Evolutionary conservation across 2,888 invertebrate species (phyloP).

Genomic region (Oscheius sp.): DNA sequence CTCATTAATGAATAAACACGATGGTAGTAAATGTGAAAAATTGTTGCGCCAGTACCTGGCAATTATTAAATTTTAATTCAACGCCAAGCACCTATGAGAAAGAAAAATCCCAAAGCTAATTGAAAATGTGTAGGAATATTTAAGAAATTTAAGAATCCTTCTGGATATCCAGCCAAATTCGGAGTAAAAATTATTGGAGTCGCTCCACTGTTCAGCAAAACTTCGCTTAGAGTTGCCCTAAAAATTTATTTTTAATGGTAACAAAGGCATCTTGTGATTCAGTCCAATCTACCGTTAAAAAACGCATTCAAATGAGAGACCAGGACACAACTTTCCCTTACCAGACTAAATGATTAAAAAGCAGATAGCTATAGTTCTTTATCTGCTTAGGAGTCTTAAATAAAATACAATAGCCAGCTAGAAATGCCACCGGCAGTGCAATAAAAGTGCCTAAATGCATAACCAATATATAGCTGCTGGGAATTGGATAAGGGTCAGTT

Average conservation of each 20-base stretch:
- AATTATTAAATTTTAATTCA: not conserved
- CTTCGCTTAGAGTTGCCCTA: slow-evolving; percentile 16
- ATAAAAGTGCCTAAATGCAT: slow-evolving; percentile 20
- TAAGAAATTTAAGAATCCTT: slow-evolving; percentile 2
- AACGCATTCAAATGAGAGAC: too few species aligned
- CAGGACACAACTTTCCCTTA: not conserved
- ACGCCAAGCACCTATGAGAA: not conserved
- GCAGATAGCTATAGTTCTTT: not conserved
- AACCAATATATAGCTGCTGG: not conserved
- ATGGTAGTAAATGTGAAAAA: slow-evolving; percentile 15
- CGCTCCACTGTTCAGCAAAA: not conserved
- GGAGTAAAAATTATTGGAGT: slow-evolving; percentile 11
- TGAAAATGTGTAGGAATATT: not conserved
- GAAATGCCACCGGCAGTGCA: not conserved
- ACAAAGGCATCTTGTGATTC: too few species aligned
- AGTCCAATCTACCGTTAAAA: too few species aligned
- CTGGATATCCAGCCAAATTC: slow-evolving; percentile 2
- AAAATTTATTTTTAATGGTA: not conserved
- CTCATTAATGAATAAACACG: slow-evolving; percentile 3
- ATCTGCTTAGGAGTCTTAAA: slow-evolving; percentile 17
- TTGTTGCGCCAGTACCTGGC: not conserved
- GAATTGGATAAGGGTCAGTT: slow-evolving; percentile 10
- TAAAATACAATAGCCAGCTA: slow-evolving; percentile 13
- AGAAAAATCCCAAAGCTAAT: slow-evolving; percentile 4
- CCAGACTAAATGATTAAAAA: slow-evolving; percentile 18